A percentile compares a stretch with the other conserved stretches of the same genome.
Evolutionary conservation across 2,888 invertebrate genomes (phyloP).

Genomic region (Epirrita christyi): DNA sequence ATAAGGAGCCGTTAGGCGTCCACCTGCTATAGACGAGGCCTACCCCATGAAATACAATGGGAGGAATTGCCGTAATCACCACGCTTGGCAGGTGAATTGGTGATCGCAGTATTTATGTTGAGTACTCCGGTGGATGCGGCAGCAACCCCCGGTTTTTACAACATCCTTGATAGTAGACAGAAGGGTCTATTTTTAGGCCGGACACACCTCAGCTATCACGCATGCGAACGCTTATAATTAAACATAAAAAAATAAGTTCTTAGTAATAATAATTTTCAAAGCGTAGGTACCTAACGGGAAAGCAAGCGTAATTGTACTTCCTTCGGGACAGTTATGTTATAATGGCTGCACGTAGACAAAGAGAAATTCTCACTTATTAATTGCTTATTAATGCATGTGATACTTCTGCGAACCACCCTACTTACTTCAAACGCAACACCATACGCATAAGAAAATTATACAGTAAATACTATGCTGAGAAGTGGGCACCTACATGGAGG

Average conservation of each 20-base stretch:
- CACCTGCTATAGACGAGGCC: no score
- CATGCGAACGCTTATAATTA: no score
- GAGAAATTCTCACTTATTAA: conserved; percentile 63
- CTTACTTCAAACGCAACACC: conserved; percentile 13
- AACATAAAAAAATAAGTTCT: conserved; percentile 7
- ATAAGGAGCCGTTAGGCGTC: no score
- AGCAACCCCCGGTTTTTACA: no score
- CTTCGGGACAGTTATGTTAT: conserved; percentile 67
- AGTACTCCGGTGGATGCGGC: no score
- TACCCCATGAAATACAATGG: no score
- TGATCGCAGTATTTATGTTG: no score
- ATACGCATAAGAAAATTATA: conserved; percentile 23
- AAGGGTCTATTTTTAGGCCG: no score
- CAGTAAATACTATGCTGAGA: neutral
- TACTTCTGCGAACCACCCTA: conserved; percentile 47
- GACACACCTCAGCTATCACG: no score
- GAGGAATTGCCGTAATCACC: no score
- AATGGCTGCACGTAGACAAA: conserved; percentile 54
- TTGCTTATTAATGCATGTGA: conserved; percentile 56
- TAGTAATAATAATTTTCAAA: conserved; percentile 20
- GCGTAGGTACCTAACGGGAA: conserved; percentile 64
- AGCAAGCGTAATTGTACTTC: conserved; percentile 66
- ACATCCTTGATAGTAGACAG: no score
- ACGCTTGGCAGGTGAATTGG: no score
- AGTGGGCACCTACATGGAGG: conserved; percentile 9